Conservation (phyloP, 2,113 vertebrate genomes). For the Oreochromis niloticus region DNA sequence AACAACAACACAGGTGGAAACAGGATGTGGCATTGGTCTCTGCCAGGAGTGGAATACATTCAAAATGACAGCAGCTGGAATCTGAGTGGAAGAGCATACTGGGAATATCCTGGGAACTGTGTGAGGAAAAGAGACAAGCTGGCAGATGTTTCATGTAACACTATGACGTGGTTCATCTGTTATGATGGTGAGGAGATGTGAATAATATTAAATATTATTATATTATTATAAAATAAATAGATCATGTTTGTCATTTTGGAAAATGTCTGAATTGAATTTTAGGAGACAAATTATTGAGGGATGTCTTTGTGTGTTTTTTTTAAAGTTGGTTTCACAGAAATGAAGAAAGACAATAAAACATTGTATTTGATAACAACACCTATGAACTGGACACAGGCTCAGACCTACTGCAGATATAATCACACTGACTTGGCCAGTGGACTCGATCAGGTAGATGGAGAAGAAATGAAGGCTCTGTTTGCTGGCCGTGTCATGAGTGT, state of each 20-base stretch:
- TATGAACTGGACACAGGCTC: background rate
- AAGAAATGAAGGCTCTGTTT: background rate
- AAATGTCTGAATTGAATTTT: too few species aligned
- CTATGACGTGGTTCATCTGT: background rate
- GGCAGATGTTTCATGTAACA: rapidly evolving
- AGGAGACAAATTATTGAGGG: too few species aligned
- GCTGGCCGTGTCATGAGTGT: too few species aligned
- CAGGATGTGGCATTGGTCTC: conserved; percentile 43
- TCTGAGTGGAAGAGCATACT: rapidly evolving
- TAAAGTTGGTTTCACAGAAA: rapidly evolving
- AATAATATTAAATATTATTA: too few species aligned
- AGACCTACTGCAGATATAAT: rapidly evolving
- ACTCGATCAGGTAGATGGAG: rapidly evolving
- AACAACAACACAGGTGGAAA: too few species aligned
- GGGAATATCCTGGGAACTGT: rapidly evolving
- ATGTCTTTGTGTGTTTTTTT: rapidly evolving
- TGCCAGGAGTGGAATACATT: background rate
- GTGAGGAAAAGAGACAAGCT: background rate
- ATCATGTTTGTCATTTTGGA: too few species aligned
- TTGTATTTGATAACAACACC: background rate
- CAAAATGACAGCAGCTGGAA: rapidly evolving
- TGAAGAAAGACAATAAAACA: background rate
- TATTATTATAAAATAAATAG: too few species aligned
- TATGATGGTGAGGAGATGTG: background rate
- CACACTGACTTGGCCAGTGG: background rate